Conservation (phyloP, 2,797 vertebrate genomes). For the Chrysocyon brachyurus region DNA sequence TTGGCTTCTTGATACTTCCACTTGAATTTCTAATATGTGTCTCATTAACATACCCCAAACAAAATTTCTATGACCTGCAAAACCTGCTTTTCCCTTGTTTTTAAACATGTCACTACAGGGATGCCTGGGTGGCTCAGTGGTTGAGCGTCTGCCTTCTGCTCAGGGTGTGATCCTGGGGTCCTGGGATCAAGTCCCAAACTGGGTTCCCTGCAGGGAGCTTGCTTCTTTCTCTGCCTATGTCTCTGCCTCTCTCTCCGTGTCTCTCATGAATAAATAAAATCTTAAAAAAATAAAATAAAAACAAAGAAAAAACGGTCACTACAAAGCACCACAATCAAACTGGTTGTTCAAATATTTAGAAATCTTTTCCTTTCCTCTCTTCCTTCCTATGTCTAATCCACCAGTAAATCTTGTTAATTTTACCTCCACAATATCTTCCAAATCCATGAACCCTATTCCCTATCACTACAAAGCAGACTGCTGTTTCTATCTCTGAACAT, state of each 20-base stretch:
- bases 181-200: no score
- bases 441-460: background rate
- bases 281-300: no score
- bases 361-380: background rate
- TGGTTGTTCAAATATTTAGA: background rate
- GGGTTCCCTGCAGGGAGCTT: no score
- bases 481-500: background rate
- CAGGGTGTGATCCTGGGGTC: no score
- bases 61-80: background rate
- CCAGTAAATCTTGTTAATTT: background rate
- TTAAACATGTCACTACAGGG: background rate
- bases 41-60: background rate
- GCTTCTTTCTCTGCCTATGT: no score
- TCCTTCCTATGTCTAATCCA: background rate
- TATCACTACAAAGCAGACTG: background rate
- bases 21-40: constrained; percentile 10
- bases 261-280: no score
- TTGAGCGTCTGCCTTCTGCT: no score
- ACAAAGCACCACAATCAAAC: background rate
- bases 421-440: background rate
- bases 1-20: background rate
- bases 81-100: background rate
- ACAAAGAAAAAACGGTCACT: background rate
- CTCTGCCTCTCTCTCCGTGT: no score
- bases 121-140: no score